Percentiles rank a stretch among this genome's conserved stretches.
Evolutionary conservation across 1,140 invertebrate species (phyloP).

Genomic region (Stegodyphus dumicola): DNA sequence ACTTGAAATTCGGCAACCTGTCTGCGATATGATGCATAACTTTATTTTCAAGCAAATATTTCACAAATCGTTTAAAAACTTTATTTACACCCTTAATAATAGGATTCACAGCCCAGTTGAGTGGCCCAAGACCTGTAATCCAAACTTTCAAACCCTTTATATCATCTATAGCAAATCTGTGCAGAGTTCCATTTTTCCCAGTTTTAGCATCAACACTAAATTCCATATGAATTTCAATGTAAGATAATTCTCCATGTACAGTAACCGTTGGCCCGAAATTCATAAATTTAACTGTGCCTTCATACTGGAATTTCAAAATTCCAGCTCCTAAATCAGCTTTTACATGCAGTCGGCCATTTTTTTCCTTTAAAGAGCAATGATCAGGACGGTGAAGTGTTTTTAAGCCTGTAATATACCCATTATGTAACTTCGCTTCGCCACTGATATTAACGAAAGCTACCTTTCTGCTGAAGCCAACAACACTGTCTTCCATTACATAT

Average conservation of each 20-base stretch:
- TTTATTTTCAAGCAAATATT: conserved; percentile 17
- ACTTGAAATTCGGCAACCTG: conserved; percentile 1
- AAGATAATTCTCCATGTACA: neutral
- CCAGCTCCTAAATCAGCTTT: conserved; percentile 32
- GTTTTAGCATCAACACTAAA: conserved; percentile 21
- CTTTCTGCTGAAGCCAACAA: conserved; percentile 24
- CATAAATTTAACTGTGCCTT: conserved; percentile 18
- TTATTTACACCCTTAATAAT: neutral
- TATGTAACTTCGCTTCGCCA: conserved; percentile 15
- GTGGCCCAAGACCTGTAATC: conserved; percentile 13
- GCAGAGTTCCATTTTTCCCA: conserved; percentile 7
- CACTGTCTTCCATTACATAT: conserved; percentile 7
- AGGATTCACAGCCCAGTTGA: conserved; percentile 17
- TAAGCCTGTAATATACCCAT: conserved; percentile 4
- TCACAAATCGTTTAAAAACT: conserved; percentile 14
- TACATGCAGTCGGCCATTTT: neutral
- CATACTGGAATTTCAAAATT: conserved; percentile 9
- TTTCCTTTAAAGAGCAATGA: neutral
- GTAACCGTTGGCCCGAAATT: conserved; percentile 21
- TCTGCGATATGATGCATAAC: conserved; percentile 7
- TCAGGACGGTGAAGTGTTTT: conserved; percentile 22
- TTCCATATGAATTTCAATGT: conserved; percentile 33
- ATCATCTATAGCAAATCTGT: conserved; percentile 29
- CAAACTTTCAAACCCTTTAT: conserved; percentile 24
- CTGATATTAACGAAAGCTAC: neutral